Conservation (phyloP, 1,140 invertebrate genomes). For the Zaprionus tsacasi region DNA sequence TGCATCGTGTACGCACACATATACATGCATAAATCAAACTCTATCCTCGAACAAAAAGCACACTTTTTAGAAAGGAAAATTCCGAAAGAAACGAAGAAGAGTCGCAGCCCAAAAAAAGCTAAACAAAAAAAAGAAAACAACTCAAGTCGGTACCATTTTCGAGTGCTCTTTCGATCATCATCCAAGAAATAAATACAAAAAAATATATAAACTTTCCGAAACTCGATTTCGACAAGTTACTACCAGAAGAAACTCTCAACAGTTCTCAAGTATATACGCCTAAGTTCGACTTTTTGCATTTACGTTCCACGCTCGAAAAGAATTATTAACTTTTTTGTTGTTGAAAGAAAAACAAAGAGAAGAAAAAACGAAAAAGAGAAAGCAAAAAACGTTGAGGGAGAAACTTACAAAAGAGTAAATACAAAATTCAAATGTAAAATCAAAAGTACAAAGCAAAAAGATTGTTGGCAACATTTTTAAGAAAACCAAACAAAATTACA, state of each 20-base stretch:
- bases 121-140: slow-evolving; percentile 4
- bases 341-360: slow-evolving; percentile 21
- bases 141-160: slow-evolving; percentile 45
- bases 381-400: slow-evolving; percentile 25
- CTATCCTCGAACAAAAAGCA: slow-evolving; percentile 48
- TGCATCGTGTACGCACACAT: slow-evolving; percentile 24
- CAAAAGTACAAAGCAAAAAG: slow-evolving; percentile 81
- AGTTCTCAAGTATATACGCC: slow-evolving; percentile 59
- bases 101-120: neutral
- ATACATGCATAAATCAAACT: slow-evolving; percentile 44
- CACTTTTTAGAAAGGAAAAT: slow-evolving; percentile 48
- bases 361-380: slow-evolving; percentile 25
- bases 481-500: slow-evolving; percentile 54
- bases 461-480: slow-evolving; percentile 82
- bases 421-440: slow-evolving; percentile 77
- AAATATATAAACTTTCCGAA: slow-evolving; percentile 32
- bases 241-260: slow-evolving; percentile 67
- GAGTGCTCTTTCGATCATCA: slow-evolving; percentile 57
- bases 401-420: slow-evolving; percentile 42
- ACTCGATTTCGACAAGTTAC: slow-evolving; percentile 61
- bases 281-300: slow-evolving; percentile 66
- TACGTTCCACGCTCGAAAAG: slow-evolving; percentile 44
- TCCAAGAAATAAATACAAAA: neutral
- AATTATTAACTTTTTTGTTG: slow-evolving; percentile 58
- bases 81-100: slow-evolving; percentile 14